These are phyloP conservation scores for Etheostoma nigrum DNA, from an alignment of 2,797 vertebrate species.

Conservation along the genomic window DNA sequence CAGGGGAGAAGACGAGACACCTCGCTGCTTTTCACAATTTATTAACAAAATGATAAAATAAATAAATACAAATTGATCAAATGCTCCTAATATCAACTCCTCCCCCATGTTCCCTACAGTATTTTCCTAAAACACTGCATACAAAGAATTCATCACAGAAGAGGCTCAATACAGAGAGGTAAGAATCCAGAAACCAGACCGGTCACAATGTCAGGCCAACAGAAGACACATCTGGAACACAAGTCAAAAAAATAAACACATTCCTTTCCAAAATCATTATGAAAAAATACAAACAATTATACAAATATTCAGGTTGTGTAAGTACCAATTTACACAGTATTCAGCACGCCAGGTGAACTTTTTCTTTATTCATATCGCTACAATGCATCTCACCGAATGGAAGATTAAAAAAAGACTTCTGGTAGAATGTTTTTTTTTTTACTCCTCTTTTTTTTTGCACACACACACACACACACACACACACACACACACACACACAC, in stretches of 20 bases:
- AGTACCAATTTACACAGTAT: conserved; percentile 89
- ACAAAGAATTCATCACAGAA: conserved; percentile 98
- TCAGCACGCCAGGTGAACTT: conserved; percentile 87
- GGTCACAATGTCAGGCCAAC: conserved; percentile 91
- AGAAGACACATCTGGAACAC: conserved; percentile 88
- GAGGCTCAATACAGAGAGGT: conserved; percentile 93
- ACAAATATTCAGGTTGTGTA: conserved; percentile 90
- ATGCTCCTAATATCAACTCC: conserved; percentile 94
- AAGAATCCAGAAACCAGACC: conserved; percentile 90
- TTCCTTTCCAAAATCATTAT: conserved; percentile 90
- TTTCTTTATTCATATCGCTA: conserved; percentile 86
- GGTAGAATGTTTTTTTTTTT: conserved; percentile 38
- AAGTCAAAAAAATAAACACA: conserved; percentile 91
- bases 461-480: too few relatives aligned
- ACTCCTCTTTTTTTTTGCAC: conserved; percentile 72
- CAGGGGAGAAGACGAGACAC: not conserved
- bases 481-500: too few relatives aligned
- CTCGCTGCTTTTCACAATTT: conserved; percentile 91
- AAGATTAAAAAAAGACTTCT: conserved; percentile 82
- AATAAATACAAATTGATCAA: conserved; percentile 99
- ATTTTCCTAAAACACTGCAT: conserved; percentile 95
- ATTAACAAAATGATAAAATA: conserved; percentile 99
- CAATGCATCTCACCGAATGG: conserved; percentile 88
- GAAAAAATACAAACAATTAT: conserved; percentile 92
- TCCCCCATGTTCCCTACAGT: conserved; percentile 93